A percentile compares a stretch with the other conserved stretches of the same genome.
Evolutionary conservation across 2,113 vertebrate species (phyloP).

Genomic region (Taxidea taxus): DNA sequence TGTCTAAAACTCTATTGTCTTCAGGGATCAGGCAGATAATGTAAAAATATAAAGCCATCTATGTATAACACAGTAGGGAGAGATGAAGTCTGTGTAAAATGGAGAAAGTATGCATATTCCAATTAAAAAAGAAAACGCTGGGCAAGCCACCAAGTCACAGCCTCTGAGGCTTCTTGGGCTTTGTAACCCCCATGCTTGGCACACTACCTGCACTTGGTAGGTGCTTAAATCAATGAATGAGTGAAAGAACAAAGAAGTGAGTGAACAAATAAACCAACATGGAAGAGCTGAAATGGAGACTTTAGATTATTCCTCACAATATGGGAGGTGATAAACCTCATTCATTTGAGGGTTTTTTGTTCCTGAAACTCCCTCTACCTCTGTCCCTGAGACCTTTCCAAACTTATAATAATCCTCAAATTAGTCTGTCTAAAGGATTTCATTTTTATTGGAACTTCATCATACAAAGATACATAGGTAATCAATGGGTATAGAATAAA

Average conservation of each 20-base stretch:
- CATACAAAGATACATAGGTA: not conserved
- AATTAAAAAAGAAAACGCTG: constrained; percentile 1
- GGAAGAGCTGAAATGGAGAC: not conserved
- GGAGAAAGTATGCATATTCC: constrained; percentile 30
- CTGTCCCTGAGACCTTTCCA: not conserved
- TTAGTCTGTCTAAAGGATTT: not conserved
- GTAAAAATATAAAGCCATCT: constrained; percentile 14
- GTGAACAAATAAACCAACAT: not conserved
- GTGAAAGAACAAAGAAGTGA: not conserved
- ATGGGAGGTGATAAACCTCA: not conserved
- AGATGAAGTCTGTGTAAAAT: constrained; percentile 6
- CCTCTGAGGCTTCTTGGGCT: not conserved
- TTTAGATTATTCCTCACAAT: not conserved
- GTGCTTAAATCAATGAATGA: not conserved
- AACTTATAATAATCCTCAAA: not conserved
- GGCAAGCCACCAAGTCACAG: not conserved
- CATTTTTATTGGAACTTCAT: not conserved
- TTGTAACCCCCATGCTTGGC: not conserved
- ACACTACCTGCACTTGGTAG: not conserved
- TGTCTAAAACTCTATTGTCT: not conserved
- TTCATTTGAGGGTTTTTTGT: not conserved
- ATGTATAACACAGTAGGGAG: not conserved
- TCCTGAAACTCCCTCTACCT: not conserved
- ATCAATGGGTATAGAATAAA: not conserved
- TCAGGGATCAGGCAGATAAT: not conserved